Evolutionary conservation across 2,113 vertebrate species (phyloP).

Genomic region (Leiothrix lutea): DNA sequence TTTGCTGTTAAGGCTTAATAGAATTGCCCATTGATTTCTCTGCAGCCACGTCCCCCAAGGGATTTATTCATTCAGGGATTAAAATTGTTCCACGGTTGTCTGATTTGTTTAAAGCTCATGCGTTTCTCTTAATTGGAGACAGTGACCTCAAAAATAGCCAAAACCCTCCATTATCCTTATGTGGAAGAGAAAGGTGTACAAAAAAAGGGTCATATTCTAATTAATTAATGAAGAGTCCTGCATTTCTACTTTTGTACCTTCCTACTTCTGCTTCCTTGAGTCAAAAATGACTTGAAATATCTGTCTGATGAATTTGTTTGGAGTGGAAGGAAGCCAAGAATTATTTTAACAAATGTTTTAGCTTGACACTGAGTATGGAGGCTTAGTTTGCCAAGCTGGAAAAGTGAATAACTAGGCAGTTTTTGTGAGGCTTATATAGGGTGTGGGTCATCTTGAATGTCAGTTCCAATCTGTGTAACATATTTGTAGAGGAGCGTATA

Average conservation of each 20-base stretch:
- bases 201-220: neutral
- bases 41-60: conserved; percentile 1
- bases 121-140: conserved; percentile 26
- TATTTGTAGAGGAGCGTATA: neutral
- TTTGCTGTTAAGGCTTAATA: conserved; percentile 47
- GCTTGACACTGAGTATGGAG: conserved; percentile 18
- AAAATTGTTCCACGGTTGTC: conserved; percentile 50
- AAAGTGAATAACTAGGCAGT: conserved; percentile 38
- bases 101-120: conserved; percentile 38
- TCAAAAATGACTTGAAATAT: conserved; percentile 53
- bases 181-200: neutral
- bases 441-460: conserved; percentile 33
- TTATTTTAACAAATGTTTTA: conserved; percentile 68
- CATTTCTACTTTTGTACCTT: neutral
- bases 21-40: conserved; percentile 28
- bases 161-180: neutral
- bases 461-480: neutral
- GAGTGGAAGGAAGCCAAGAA: conserved; percentile 71
- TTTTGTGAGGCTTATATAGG: conserved; percentile 5
- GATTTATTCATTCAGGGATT: conserved; percentile 40
- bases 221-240: neutral
- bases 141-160: neutral
- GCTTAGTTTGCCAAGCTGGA: conserved; percentile 28
- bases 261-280: neutral
- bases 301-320: conserved; percentile 52